A percentile compares a stretch with the other conserved stretches of the same genome.
Conservation (phyloP, 2,113 vertebrate genomes). For the Psilopsiagon aurifrons region DNA sequence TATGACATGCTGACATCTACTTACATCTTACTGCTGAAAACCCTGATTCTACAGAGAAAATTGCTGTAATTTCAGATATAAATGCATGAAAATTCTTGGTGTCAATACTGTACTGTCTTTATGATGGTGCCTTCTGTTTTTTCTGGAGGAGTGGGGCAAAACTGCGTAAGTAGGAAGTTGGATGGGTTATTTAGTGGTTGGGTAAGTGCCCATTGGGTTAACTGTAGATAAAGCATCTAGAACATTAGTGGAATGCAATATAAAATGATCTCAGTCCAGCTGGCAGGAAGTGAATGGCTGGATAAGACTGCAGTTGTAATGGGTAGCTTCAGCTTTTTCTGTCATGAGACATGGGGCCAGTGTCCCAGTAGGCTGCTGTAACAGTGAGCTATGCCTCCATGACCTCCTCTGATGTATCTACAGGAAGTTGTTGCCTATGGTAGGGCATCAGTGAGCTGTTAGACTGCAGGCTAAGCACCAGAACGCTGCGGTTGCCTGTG, state of each 20-base stretch:
- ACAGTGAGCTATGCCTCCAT: neutral
- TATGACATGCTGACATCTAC: slow-evolving; percentile 50
- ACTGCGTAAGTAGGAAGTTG: neutral
- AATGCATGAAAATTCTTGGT: slow-evolving; percentile 56
- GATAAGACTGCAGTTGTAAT: neutral
- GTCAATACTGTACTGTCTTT: slow-evolving; percentile 21
- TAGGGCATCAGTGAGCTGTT: neutral
- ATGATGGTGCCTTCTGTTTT: slow-evolving; percentile 10
- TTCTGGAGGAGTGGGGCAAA: neutral
- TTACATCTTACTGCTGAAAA: slow-evolving; percentile 50
- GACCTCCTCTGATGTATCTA: neutral
- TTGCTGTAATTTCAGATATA: slow-evolving; percentile 58
- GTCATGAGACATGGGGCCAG: neutral
- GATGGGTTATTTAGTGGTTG: slow-evolving; percentile 12
- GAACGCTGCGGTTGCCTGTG: neutral
- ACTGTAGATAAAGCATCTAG: neutral
- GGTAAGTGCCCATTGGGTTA: slow-evolving; percentile 21
- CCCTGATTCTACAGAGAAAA: slow-evolving; percentile 47
- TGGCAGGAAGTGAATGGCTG: neutral
- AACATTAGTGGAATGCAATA: neutral
- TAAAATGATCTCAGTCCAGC: neutral
- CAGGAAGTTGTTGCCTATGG: neutral
- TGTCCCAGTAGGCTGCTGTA: neutral
- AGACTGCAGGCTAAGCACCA: neutral
- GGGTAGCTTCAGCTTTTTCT: neutral